Percentiles rank a stretch among this genome's conserved stretches.
Conservation (phyloP, 2,113 vertebrate genomes). For the Lamprotornis superbus region DNA sequence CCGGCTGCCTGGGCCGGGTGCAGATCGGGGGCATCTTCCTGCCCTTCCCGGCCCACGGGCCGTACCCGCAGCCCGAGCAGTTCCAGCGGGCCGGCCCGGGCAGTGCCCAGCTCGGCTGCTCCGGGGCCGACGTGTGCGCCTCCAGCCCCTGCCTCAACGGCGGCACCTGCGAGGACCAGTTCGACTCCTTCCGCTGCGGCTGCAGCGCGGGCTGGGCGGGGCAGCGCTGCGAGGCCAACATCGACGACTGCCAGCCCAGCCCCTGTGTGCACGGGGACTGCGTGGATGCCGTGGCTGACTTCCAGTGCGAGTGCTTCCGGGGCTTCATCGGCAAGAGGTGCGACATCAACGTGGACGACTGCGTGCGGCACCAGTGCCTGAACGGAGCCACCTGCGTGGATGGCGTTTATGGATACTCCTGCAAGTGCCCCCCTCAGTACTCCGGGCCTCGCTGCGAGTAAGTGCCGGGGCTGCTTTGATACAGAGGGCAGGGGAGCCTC, state of each 20-base stretch:
- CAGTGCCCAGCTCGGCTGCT: conserved; percentile 76
- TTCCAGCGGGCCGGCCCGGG: conserved; percentile 64
- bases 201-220: conserved; percentile 86
- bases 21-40: conserved; percentile 85
- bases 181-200: conserved; percentile 82
- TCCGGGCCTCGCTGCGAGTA: conserved; percentile 84
- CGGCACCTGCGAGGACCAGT: conserved; percentile 84
- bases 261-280: conserved; percentile 85
- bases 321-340: conserved; percentile 85
- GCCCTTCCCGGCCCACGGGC: conserved; percentile 67
- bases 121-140: conserved; percentile 75
- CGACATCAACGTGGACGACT: conserved; percentile 83
- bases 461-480: conserved; percentile 40
- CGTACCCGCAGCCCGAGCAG: conserved; percentile 66
- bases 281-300: conserved; percentile 76
- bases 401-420: conserved; percentile 71
- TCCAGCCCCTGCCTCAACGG: conserved; percentile 82
- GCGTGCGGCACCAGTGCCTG: conserved; percentile 78
- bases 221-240: conserved; percentile 73
- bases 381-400: conserved; percentile 79
- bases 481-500: background rate
- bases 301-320: conserved; percentile 81
- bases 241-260: conserved; percentile 79
- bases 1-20: conserved; percentile 87
- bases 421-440: conserved; percentile 76